Percentiles rank a stretch among this genome's conserved stretches.
Conservation (phyloP, 2,113 vertebrate genomes). For the Muscicapa adusta region DNA sequence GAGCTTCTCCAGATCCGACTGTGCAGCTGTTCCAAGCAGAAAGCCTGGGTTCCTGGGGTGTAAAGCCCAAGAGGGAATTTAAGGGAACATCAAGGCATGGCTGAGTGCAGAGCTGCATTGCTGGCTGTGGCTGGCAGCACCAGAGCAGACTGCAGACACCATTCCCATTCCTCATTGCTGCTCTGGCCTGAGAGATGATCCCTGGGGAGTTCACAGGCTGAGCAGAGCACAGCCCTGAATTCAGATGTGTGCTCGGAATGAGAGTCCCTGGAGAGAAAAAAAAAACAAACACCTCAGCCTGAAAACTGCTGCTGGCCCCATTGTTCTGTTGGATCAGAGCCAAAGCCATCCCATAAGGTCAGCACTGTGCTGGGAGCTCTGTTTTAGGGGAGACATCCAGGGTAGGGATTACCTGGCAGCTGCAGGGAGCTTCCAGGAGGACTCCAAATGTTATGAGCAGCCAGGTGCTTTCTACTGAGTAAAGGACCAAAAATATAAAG, state of each 20-base stretch:
- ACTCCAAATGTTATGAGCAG: accelerated
- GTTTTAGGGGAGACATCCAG: not conserved
- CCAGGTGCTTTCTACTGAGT: not conserved
- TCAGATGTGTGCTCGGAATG: not conserved
- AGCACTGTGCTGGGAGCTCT: not conserved
- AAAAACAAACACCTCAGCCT: not conserved
- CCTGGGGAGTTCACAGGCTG: not conserved
- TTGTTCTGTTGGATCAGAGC: not conserved
- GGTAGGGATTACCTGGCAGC: not conserved
- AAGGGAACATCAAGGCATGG: not conserved
- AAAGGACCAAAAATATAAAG: not conserved
- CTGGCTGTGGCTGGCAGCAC: not conserved
- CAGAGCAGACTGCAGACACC: not conserved
- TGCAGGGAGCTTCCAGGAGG: not conserved
- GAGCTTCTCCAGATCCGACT: not conserved
- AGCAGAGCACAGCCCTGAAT: not conserved
- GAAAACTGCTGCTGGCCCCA: not conserved
- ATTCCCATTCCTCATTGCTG: not conserved
- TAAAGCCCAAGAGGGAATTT: not conserved
- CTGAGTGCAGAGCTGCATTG: not conserved
- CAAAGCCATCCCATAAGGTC: not conserved
- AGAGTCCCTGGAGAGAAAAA: not conserved
- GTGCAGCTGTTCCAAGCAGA: not conserved
- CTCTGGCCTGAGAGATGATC: not conserved
- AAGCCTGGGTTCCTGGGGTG: not conserved